Evolutionary conservation across 2,888 invertebrate species (phyloP), one percentile per base, ranked within the genome.

Genomic region (Hydroisotoma schaefferi): DNA sequence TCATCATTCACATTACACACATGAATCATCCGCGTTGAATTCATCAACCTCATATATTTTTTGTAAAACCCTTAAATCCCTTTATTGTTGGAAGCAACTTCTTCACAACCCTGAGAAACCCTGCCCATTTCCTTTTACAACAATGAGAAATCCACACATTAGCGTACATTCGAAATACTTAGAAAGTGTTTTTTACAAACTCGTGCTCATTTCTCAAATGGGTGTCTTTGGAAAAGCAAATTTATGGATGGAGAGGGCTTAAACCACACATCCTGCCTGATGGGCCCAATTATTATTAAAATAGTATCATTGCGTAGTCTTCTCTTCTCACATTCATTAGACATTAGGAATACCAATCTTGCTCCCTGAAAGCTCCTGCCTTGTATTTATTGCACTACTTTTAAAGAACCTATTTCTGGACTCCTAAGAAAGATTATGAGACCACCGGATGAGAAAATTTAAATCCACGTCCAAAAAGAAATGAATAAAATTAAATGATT

Each of bases 381-480:
- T 10, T 33, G 33, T 33, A 8, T 15, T 33, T 33, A 10, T 33
- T 46, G 25, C 22, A 46, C 12, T 10, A 46, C 15, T 46, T 25
- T 25, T 25, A 6, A 46, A 59, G 63, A 56, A 43, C 29, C 20
- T 25, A 18, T 29, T 26, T 44, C 33, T 43, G 48, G 40, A 47
- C 38, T 44, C 49, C 37, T n/a, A n/a, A n/a, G 33, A 10, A 15
- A 40, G n/a, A 40, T 40, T 40, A 4, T 15, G 20, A 49, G 63
- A 63, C 63, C 63, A 63, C 63, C 63, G 59, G 59, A 63, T 59
- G 59, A 63, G 63, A 5, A 15, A 40, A 40, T 40, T n/a, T n/a
- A n/a, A n/a, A n/a, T n/a, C n/a, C n/a, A n/a, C n/a, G n/a, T n/a
- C n/a, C n/a, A n/a, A n/a, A n/a, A n/a, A n/a, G n/a, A n/a, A n/a